phyloP scores from a whole-genome alignment of 2,113 vertebrate genomes.

The Meles meles region DNA sequence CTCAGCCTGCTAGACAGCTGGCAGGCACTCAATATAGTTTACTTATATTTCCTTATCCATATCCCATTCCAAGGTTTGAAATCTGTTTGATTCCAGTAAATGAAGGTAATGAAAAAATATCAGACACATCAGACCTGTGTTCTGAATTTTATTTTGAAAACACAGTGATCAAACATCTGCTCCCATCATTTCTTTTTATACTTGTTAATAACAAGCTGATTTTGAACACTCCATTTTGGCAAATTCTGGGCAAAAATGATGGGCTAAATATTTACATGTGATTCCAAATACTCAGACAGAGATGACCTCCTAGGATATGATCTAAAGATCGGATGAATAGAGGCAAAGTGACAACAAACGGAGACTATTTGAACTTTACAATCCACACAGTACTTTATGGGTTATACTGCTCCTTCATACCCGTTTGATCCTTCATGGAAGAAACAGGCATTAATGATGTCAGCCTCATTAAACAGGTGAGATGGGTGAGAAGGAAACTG shows the following conservation, averaged over 20 bases:
- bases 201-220: neutral
- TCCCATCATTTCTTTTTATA: neutral
- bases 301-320: neutral
- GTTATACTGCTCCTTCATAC: neutral
- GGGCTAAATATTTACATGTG: neutral
- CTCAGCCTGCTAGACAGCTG: neutral
- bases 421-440: neutral
- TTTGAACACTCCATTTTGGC: neutral
- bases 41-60: neutral
- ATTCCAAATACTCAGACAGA: neutral
- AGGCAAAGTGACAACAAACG: neutral
- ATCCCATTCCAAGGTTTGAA: neutral
- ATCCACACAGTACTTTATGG: neutral
- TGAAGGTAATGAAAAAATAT: neutral
- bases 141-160: slow-evolving; percentile 29
- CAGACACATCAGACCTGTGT: neutral
- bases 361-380: neutral
- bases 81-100: slow-evolving; percentile 3
- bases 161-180: neutral
- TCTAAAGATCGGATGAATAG: neutral
- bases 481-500: neutral
- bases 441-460: neutral
- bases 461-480: neutral
- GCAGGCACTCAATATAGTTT: neutral
- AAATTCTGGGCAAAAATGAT: neutral